Evolutionary conservation across 2,888 invertebrate genomes (phyloP).

Genomic region (Leucophenga maculata): DNA sequence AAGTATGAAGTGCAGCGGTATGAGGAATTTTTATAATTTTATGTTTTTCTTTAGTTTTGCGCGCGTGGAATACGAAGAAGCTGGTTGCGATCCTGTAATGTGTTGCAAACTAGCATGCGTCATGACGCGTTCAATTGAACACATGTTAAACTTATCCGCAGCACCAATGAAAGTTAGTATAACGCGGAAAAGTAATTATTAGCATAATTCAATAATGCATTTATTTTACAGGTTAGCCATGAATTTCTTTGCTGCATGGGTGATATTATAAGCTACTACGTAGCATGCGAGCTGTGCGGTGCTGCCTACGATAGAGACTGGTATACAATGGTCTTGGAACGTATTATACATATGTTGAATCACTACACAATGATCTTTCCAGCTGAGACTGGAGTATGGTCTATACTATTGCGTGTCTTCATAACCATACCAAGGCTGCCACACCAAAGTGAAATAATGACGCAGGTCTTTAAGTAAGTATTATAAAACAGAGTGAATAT

Average conservation of each 20-base stretch:
- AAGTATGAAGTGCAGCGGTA: neutral
- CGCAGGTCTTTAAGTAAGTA: conserved; percentile 52
- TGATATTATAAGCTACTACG: conserved; percentile 55
- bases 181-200: too few relatives aligned
- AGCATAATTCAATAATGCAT: too few relatives aligned
- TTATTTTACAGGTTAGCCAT: conserved; percentile 15
- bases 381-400: too few relatives aligned
- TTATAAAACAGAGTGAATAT: too few relatives aligned
- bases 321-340: conserved; percentile 49
- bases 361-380: conserved; percentile 43
- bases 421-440: conserved; percentile 56
- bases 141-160: conserved; percentile 45
- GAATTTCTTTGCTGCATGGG: conserved; percentile 50
- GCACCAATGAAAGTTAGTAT: conserved; percentile 22
- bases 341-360: conserved; percentile 51
- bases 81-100: conserved; percentile 26
- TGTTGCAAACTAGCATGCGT: conserved; percentile 51
- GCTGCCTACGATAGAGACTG: conserved; percentile 48
- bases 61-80: conserved; percentile 38
- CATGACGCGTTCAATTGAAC: conserved; percentile 46
- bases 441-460: conserved; percentile 52
- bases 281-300: conserved; percentile 56
- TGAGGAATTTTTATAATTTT: neutral
- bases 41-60: conserved; percentile 45
- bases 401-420: conserved; percentile 44